Conservation (phyloP, 2,797 vertebrate species). For the Periparus ater region DNA sequence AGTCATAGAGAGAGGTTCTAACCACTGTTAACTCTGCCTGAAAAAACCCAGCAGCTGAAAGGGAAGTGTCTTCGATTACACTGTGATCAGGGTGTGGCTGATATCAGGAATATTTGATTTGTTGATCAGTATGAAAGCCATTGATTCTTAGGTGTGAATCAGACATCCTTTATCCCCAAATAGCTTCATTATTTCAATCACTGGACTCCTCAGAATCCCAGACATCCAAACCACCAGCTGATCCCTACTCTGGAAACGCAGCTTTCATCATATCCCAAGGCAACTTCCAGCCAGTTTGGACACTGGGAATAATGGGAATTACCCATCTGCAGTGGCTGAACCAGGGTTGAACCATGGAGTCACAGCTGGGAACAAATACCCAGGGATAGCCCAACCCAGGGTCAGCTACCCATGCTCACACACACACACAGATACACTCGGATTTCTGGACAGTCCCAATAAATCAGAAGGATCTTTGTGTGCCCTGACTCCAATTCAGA, state of each 20-base stretch:
- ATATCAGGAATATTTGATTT: background rate
- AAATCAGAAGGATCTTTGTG: background rate
- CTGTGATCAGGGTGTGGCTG: background rate
- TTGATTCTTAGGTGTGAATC: background rate
- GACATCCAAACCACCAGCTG: background rate
- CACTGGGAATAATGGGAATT: background rate
- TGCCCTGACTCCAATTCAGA: background rate
- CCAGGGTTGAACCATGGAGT: background rate
- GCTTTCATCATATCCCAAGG: background rate
- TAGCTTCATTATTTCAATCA: background rate
- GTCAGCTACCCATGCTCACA: background rate
- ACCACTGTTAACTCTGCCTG: background rate
- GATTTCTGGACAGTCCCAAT: background rate
- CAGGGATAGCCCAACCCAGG: background rate
- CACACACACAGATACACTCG: rapidly evolving
- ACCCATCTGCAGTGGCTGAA: background rate
- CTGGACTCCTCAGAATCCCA: background rate
- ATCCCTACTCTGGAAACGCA: background rate
- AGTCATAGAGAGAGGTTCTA: background rate
- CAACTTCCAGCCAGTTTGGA: background rate
- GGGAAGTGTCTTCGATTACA: background rate
- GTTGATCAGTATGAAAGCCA: background rate
- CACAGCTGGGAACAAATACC: background rate
- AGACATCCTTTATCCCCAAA: background rate
- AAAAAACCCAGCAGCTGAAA: background rate